Conservation (phyloP, 2,113 vertebrate species). For the Archocentrus centrarchus region DNA sequence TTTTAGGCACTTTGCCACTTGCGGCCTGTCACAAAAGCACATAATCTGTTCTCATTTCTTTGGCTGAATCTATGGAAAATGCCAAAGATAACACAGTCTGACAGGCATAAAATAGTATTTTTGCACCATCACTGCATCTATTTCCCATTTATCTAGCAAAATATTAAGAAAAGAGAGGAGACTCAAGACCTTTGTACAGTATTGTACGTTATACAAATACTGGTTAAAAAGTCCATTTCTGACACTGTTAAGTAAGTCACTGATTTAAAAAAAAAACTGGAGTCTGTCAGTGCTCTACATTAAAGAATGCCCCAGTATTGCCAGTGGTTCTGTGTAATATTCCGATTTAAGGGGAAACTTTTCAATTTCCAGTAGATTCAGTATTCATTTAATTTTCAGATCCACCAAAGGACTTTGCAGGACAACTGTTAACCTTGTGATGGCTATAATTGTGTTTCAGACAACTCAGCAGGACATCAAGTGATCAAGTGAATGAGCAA, state of each 20-base stretch:
- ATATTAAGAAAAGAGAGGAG: too few species aligned
- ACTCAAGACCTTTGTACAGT: background rate
- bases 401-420: background rate
- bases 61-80: background rate
- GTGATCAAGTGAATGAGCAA: background rate
- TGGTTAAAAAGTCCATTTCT: background rate
- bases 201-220: background rate
- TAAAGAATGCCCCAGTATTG: too few species aligned
- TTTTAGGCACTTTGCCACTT: background rate
- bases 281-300: background rate
- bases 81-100: background rate
- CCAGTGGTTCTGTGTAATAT: too few species aligned
- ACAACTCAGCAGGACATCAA: background rate
- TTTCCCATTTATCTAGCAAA: too few species aligned
- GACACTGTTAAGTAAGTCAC: background rate
- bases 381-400: background rate
- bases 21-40: background rate
- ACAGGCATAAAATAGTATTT: background rate
- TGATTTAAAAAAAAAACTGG: background rate
- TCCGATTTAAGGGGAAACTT: background rate
- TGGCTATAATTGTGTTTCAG: background rate
- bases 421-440: background rate
- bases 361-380: background rate
- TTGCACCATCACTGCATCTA: background rate
- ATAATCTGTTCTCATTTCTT: background rate